phyloP scores from a whole-genome alignment of 2,113 vertebrate genomes.

The Melanostigma gelatinosum region DNA sequence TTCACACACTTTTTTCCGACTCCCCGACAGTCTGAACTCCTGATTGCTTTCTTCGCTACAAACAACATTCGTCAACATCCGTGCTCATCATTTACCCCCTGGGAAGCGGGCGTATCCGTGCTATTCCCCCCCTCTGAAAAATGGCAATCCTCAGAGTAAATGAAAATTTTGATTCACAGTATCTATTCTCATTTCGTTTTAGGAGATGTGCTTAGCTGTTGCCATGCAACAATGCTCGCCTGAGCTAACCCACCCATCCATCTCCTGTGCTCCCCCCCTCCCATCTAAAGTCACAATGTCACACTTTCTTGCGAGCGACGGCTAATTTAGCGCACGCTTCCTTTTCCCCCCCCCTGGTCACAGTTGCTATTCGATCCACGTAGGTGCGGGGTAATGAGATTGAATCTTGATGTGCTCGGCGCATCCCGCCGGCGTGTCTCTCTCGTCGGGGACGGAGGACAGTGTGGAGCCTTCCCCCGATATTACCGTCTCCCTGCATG shows the following conservation, averaged over 20 bases:
- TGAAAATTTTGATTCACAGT: constrained; percentile 76
- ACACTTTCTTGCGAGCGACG: constrained; percentile 66
- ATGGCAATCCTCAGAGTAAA: constrained; percentile 71
- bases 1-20: constrained; percentile 38
- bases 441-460: constrained; percentile 45
- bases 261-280: constrained; percentile 44
- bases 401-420: constrained; percentile 75
- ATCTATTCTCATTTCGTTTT: constrained; percentile 77
- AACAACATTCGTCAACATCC: constrained; percentile 67
- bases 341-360: constrained; percentile 25
- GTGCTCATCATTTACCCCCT: constrained; percentile 63
- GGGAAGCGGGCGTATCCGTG: constrained; percentile 42
- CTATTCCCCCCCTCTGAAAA: constrained; percentile 46
- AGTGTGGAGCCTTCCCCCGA: constrained; percentile 59
- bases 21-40: constrained; percentile 37
- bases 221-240: constrained; percentile 79
- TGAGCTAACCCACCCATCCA: constrained; percentile 45
- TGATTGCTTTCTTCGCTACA: constrained; percentile 45
- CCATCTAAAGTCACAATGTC: constrained; percentile 75
- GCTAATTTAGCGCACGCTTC: constrained; percentile 64
- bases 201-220: constrained; percentile 82
- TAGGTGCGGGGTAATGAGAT: constrained; percentile 78
- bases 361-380: constrained; percentile 75
- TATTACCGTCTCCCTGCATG: constrained; percentile 72
- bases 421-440: constrained; percentile 57